Percentiles rank a stretch among this genome's conserved stretches.
Conservation (phyloP, 2,888 invertebrate genomes). For the Dryadula phaetusa region DNA sequence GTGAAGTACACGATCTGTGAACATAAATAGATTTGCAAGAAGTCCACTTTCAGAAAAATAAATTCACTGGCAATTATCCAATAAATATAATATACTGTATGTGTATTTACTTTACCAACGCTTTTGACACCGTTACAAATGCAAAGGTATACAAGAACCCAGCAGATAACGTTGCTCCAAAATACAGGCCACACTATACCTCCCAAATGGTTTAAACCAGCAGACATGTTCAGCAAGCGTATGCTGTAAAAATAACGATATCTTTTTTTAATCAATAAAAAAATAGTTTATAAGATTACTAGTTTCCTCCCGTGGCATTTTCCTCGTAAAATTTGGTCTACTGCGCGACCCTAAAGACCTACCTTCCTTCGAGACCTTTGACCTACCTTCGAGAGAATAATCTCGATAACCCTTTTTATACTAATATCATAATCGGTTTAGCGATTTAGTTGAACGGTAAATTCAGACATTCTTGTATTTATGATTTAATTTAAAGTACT, state of each 20-base stretch:
- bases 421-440: no score
- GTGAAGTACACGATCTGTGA: constrained; percentile 92
- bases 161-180: constrained; percentile 88
- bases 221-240: constrained; percentile 90
- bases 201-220: constrained; percentile 89
- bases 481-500: no score
- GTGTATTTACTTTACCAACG: constrained; percentile 88
- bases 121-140: constrained; percentile 94
- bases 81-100: constrained; percentile 46
- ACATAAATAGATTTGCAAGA: constrained; percentile 46
- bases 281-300: no score
- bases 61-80: constrained; percentile 56
- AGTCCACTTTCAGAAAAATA: constrained; percentile 25
- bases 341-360: no score
- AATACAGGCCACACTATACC: constrained; percentile 92
- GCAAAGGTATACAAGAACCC: constrained; percentile 93
- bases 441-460: no score
- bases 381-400: no score
- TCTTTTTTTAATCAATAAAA: no score
- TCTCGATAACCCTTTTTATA: no score
- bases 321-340: no score
- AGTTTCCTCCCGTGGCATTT: no score
- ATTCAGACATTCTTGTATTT: no score
- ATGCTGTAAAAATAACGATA: constrained; percentile 83
- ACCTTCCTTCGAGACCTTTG: no score